Evolutionary conservation across 2,888 invertebrate genomes (phyloP).

Genomic region (Plebejus anna): DNA sequence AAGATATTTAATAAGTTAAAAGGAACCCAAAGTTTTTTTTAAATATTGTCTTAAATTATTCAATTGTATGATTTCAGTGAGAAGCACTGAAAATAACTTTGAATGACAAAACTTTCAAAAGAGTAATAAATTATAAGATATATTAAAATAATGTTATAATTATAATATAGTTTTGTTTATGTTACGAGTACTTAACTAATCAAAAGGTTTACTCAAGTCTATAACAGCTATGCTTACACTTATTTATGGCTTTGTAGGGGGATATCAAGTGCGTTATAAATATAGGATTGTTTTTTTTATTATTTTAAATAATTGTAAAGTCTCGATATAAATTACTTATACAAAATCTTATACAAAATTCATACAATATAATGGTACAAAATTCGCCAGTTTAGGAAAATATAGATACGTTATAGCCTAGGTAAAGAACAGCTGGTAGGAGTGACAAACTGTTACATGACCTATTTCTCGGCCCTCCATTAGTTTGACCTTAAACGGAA

Average conservation of each 20-base stretch:
- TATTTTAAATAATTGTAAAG: too few relatives aligned
- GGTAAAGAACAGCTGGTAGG: background rate
- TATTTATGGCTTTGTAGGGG: too few relatives aligned
- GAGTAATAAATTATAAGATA: background rate
- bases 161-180: background rate
- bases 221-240: too few relatives aligned
- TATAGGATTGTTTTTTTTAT: too few relatives aligned
- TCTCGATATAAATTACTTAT: too few relatives aligned
- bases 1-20: slow-evolving; percentile 62
- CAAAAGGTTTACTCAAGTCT: too few relatives aligned
- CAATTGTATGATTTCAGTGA: background rate
- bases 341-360: too few relatives aligned
- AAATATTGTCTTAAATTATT: slow-evolving; percentile 18
- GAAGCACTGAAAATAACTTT: background rate
- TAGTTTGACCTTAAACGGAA: slow-evolving; percentile 21
- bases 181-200: background rate
- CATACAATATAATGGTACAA: too few relatives aligned
- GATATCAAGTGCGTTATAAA: too few relatives aligned
- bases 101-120: background rate
- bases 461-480: slow-evolving; percentile 8
- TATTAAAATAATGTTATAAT: background rate
- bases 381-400: background rate
- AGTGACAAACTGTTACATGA: slow-evolving; percentile 26
- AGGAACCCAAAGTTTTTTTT: slow-evolving; percentile 42
- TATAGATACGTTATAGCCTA: background rate